Evolutionary conservation across 1,140 invertebrate genomes (phyloP).

Genomic region (Eupristina koningsbergeri): DNA sequence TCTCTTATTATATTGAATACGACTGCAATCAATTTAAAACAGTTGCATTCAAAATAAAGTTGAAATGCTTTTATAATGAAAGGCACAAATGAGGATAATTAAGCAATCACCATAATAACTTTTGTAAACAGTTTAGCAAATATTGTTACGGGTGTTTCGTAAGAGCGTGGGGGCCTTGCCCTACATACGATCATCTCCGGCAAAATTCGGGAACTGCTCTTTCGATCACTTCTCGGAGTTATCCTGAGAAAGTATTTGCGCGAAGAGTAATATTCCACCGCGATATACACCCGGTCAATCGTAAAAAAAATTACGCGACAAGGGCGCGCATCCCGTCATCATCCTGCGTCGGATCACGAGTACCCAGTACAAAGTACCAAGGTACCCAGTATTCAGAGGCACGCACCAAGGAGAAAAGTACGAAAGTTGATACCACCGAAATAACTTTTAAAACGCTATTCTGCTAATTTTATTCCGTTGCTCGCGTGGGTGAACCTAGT

Average conservation of each 20-base stretch:
- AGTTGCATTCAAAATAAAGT: neutral
- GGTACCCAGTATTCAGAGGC: too few species aligned
- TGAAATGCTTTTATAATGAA: neutral
- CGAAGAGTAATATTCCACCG: neutral
- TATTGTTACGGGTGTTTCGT: neutral
- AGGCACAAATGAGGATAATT: neutral
- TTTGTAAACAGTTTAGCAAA: neutral
- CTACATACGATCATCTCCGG: neutral
- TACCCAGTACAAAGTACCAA: too few species aligned
- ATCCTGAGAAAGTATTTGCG: too few species aligned
- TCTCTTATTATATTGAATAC: too few species aligned
- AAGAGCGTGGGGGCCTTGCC: too few species aligned
- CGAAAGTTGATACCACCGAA: slow-evolving; percentile 25
- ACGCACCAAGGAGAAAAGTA: slow-evolving; percentile 25
- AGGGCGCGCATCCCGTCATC: slow-evolving; percentile 11
- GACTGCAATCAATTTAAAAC: too few species aligned
- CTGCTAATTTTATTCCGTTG: slow-evolving; percentile 15
- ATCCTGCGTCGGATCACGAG: too few species aligned
- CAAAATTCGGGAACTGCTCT: neutral
- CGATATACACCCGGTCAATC: neutral
- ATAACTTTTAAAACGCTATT: slow-evolving; percentile 46
- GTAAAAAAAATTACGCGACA: slow-evolving; percentile 38
- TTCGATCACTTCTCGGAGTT: too few species aligned
- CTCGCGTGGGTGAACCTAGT: neutral
- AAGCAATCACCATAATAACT: neutral